Conservation (phyloP, 2,113 vertebrate genomes). For the Paradisaea rubra region DNA sequence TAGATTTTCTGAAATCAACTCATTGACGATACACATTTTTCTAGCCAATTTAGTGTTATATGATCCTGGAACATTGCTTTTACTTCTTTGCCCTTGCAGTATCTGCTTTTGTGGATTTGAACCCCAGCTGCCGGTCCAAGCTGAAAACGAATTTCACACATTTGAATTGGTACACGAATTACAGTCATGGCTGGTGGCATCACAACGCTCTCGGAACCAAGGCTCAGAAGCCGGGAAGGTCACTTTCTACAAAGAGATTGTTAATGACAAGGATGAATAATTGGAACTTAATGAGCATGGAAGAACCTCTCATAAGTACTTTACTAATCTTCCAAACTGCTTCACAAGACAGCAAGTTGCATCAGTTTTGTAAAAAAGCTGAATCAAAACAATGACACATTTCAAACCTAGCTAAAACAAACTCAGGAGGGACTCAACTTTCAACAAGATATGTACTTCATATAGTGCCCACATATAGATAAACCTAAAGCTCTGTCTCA, state of each 20-base stretch:
- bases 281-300: background rate
- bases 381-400: background rate
- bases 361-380: background rate
- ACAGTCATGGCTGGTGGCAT: background rate
- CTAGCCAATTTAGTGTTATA: background rate
- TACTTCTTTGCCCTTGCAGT: background rate
- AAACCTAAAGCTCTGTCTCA: background rate
- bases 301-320: background rate
- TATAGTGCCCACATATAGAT: background rate
- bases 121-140: background rate
- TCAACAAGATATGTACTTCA: background rate
- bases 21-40: background rate
- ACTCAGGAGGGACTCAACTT: background rate
- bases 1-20: background rate
- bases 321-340: background rate
- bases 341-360: background rate
- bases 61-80: slow-evolving; percentile 4
- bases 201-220: background rate
- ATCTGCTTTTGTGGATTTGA: background rate
- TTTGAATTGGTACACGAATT: background rate
- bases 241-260: background rate
- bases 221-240: background rate
- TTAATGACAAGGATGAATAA: background rate
- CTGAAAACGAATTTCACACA: slow-evolving; percentile 38
- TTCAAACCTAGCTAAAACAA: background rate